Conservation (phyloP, 2,113 vertebrate genomes). For the Regulus satrapa region DNA sequence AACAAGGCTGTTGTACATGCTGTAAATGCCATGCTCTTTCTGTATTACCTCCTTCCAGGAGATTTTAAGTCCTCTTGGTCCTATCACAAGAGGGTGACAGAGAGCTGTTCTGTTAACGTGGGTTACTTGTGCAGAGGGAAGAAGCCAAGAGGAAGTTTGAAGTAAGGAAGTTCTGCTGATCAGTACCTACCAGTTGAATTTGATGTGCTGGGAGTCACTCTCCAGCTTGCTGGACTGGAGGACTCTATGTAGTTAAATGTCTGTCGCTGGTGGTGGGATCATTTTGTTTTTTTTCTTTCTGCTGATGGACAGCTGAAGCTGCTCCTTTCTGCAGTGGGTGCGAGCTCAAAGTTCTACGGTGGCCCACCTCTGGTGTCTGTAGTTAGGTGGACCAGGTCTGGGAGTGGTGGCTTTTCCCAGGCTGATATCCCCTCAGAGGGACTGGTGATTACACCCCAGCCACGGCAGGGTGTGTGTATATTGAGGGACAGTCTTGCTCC, state of each 20-base stretch:
- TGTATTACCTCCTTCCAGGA: background rate
- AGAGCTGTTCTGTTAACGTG: slow-evolving; percentile 27
- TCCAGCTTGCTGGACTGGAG: background rate
- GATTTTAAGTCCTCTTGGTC: background rate
- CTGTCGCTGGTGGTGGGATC: background rate
- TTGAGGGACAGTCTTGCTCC: background rate
- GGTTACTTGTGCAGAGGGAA: background rate
- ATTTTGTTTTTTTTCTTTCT: background rate
- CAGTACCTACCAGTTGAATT: background rate
- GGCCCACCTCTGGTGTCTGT: background rate
- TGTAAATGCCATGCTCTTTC: background rate
- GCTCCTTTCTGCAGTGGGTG: background rate
- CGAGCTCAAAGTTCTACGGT: background rate
- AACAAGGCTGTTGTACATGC: background rate
- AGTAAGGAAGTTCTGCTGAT: background rate
- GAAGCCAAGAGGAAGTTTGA: background rate
- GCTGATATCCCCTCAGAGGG: background rate
- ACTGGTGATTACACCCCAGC: rapidly evolving
- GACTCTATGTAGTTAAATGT: background rate
- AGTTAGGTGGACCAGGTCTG: background rate
- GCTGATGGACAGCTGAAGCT: background rate
- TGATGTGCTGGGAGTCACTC: background rate
- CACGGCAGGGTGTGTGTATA: background rate
- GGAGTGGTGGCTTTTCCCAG: background rate
- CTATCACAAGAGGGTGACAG: slow-evolving; percentile 59